Percentiles rank a stretch among this genome's conserved stretches.
Conservation (phyloP, 2,888 invertebrate species). For the Liopterus haemorrhoidalis region DNA sequence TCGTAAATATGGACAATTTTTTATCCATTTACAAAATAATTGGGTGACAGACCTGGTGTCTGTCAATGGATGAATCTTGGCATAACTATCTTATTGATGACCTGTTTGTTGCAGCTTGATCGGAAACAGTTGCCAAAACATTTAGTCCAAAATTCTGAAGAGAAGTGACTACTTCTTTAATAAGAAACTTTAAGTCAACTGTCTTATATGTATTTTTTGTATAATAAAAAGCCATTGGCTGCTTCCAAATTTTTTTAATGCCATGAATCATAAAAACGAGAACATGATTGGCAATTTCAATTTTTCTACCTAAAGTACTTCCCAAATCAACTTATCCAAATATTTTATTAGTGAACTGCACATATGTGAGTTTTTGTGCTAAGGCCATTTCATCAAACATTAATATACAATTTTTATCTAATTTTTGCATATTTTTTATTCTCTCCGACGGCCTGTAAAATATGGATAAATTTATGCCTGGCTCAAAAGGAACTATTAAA, state of each 20-base stretch:
- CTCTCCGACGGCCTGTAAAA: not conserved
- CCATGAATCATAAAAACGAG: constrained; percentile 4
- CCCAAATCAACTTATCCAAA: constrained; percentile 7
- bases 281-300: constrained; percentile 10
- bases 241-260: no score
- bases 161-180: not conserved
- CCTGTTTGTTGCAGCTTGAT: constrained; percentile 3
- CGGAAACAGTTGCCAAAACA: constrained; percentile 6
- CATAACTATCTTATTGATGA: not conserved
- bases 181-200: not conserved
- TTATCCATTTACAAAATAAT: constrained; percentile 2
- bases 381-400: constrained; percentile 6
- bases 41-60: not conserved
- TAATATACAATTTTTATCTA: constrained; percentile 1
- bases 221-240: not conserved
- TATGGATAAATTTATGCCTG: constrained; percentile 1
- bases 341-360: not conserved
- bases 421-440: constrained; percentile 2
- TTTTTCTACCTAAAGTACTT: not conserved
- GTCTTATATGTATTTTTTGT: constrained; percentile 2
- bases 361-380: constrained; percentile 1
- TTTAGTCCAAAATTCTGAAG: constrained; percentile 3
- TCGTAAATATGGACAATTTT: constrained; percentile 8
- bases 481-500: not conserved
- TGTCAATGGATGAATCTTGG: not conserved